phyloP scores from a whole-genome alignment of 2,797 vertebrate species.

The Scolopax bukidnonensis region DNA sequence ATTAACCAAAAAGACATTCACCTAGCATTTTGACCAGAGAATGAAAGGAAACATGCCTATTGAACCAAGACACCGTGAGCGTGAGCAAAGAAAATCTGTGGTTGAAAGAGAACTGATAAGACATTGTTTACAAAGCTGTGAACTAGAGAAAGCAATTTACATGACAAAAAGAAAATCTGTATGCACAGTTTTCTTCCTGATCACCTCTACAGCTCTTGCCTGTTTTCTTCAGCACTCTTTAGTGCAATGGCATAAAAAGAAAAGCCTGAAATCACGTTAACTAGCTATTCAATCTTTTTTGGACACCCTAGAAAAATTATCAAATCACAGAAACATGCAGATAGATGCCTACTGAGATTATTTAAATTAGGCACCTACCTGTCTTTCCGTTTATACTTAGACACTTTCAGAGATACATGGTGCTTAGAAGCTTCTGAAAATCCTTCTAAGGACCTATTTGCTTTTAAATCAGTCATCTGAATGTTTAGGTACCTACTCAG shows the following conservation, averaged over 20 bases:
- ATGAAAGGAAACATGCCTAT: background rate
- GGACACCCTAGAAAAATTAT: background rate
- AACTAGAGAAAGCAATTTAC: conserved; percentile 4
- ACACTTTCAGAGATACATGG: background rate
- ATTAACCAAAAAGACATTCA: background rate
- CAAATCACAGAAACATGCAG: background rate
- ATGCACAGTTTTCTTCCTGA: background rate
- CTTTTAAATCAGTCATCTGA: background rate
- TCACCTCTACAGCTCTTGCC: background rate
- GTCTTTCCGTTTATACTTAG: background rate
- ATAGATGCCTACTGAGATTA: background rate
- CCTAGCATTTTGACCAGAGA: background rate
- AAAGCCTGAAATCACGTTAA: background rate
- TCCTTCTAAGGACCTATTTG: background rate
- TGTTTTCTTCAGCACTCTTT: background rate
- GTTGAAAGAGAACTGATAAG: background rate
- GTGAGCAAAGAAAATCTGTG: background rate
- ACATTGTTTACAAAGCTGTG: background rate
- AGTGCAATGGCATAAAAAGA: background rate
- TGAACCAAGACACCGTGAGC: background rate
- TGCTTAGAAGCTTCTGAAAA: background rate
- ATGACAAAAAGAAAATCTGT: background rate
- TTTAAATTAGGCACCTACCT: conserved; percentile 16
- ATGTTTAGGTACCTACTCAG: background rate
- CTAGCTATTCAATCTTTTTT: background rate